Evolutionary conservation across 2,888 invertebrate genomes (phyloP).

Genomic region (Macrostomum cliftonense): DNA sequence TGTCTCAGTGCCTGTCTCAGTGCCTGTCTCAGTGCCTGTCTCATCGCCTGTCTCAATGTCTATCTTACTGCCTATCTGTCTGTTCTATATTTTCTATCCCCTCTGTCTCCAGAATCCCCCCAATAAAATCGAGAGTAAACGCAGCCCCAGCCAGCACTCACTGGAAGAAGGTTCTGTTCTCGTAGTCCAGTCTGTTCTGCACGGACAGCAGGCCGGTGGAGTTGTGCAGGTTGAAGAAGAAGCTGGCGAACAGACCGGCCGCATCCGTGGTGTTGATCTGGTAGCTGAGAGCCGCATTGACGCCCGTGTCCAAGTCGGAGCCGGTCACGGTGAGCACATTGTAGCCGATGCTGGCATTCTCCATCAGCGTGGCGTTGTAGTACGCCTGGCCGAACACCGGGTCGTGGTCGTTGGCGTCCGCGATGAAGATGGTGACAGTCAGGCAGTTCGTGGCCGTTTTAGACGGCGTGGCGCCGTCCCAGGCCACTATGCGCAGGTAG

Average conservation of each 20-base stretch:
- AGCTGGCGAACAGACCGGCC: neutral
- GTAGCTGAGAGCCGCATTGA: neutral
- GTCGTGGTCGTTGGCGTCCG: neutral
- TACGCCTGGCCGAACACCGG: neutral
- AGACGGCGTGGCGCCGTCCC: neutral
- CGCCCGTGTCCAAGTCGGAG: neutral
- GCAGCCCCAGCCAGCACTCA: no score
- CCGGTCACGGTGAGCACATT: neutral
- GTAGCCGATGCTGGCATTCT: neutral
- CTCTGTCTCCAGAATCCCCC: no score
- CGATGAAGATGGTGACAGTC: neutral
- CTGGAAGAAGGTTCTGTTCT: neutral
- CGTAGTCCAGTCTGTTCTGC: neutral
- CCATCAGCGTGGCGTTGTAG: slow-evolving; percentile 1
- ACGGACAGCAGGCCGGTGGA: neutral
- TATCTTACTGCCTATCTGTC: no score
- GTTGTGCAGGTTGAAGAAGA: neutral
- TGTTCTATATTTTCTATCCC: no score
- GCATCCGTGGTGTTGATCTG: neutral
- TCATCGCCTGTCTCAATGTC: no score
- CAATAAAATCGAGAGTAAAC: no score
- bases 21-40: no score
- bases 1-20: no score
- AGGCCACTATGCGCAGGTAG: neutral
- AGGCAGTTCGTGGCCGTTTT: neutral